Conservation (phyloP, 2,113 vertebrate species). For the Burhinus oedicnemus region DNA sequence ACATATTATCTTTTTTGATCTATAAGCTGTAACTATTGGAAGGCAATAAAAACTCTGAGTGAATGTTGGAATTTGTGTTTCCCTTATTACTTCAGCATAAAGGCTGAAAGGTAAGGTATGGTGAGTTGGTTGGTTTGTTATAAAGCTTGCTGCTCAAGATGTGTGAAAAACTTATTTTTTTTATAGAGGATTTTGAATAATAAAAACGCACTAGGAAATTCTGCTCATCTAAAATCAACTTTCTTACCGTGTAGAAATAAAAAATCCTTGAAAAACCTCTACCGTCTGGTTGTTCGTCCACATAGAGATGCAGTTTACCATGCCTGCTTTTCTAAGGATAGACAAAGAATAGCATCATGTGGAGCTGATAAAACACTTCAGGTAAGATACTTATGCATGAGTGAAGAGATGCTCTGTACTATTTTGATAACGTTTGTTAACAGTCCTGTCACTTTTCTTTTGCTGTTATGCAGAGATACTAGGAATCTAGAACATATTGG, state of each 20-base stretch:
- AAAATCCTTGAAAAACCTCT: constrained; percentile 84
- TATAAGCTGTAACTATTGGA: not conserved
- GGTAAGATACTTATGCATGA: constrained; percentile 70
- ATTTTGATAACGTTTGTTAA: not conserved
- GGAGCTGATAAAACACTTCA: constrained; percentile 90
- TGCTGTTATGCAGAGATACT: not conserved
- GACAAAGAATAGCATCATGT: constrained; percentile 89
- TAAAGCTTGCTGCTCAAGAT: not conserved
- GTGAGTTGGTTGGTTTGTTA: not conserved
- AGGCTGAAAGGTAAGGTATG: not conserved
- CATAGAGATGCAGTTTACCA: constrained; percentile 90
- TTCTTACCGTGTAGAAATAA: constrained; percentile 83
- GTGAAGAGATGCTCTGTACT: not conserved
- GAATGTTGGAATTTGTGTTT: not conserved
- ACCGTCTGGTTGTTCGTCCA: constrained; percentile 89
- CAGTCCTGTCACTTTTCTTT: not conserved
- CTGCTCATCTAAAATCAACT: not conserved
- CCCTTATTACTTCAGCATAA: not conserved
- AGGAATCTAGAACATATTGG: not conserved
- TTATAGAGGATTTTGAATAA: not conserved
- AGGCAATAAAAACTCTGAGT: not conserved
- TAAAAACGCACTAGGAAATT: not conserved
- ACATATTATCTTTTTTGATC: not conserved
- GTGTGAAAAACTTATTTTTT: not conserved
- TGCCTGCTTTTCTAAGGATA: constrained; percentile 91